Evolutionary conservation across 1,140 invertebrate genomes (phyloP).

Genomic region (Colletes gigas): DNA sequence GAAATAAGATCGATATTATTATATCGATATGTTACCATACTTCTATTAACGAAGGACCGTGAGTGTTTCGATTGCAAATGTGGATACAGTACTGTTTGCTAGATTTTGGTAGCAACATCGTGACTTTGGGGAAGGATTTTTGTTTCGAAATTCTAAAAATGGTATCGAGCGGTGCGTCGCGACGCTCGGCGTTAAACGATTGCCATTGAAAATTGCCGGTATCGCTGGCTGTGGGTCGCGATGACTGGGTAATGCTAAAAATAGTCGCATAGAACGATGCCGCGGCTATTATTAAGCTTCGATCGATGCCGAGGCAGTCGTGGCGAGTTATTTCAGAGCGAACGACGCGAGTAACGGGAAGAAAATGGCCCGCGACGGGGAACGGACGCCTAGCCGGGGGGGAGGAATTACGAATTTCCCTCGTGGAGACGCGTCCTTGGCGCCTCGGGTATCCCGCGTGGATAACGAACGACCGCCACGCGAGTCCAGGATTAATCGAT

Average conservation of each 20-base stretch:
- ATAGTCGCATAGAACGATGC: conserved; percentile 64
- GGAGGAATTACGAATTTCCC: not conserved
- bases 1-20: too few relatives aligned
- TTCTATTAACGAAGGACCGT: too few relatives aligned
- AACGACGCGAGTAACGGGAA: conserved; percentile 12
- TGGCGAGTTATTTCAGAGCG: conserved; percentile 56
- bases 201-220: conserved; percentile 67
- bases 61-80: too few relatives aligned
- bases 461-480: not conserved
- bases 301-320: conserved; percentile 64
- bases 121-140: too few relatives aligned
- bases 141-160: too few relatives aligned
- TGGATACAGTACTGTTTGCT: too few relatives aligned
- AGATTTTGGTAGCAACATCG: too few relatives aligned
- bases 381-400: not conserved
- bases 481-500: not conserved
- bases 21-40: too few relatives aligned
- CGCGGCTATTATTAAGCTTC: conserved; percentile 63
- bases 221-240: conserved; percentile 63
- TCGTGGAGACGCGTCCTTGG: not conserved
- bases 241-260: conserved; percentile 67
- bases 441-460: not conserved
- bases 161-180: not conserved
- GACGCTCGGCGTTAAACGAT: conserved; percentile 24
- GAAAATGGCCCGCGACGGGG: conserved; percentile 7